These are phyloP conservation scores for Celastrina argiolus DNA, from an alignment of 2,888 invertebrate genomes.

Conservation along the genomic window DNA sequence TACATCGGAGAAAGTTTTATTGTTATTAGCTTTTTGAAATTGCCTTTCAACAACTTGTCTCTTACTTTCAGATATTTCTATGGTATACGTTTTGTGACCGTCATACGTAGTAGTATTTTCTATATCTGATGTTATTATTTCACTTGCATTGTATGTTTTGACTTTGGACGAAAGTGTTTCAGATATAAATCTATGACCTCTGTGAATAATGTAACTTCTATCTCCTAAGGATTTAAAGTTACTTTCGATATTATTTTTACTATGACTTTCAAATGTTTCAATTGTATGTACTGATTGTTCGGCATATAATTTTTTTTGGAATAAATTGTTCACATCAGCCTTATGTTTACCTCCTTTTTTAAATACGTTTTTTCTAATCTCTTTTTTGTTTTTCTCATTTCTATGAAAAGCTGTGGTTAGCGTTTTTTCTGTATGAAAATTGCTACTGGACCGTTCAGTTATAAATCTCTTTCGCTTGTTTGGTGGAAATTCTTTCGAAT, in stretches of 20 bases:
- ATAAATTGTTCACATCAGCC: slow-evolving; percentile 12
- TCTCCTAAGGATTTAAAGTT: not conserved
- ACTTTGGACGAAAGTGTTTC: not conserved
- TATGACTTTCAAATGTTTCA: slow-evolving; percentile 13
- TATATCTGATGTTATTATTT: not conserved
- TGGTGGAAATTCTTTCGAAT: slow-evolving; percentile 22
- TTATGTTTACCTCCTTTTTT: not conserved
- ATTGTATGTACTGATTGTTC: slow-evolving; percentile 1
- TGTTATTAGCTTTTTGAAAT: not conserved
- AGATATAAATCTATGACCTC: not conserved
- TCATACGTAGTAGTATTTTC: not conserved
- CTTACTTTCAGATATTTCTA: slow-evolving; percentile 18
- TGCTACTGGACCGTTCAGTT: slow-evolving; percentile 42
- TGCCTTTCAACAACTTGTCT: not conserved
- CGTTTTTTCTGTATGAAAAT: slow-evolving; percentile 37
- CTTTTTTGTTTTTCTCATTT: not conserved
- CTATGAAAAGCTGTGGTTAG: slow-evolving; percentile 12
- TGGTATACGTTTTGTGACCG: slow-evolving; percentile 21
- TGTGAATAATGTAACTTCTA: not conserved
- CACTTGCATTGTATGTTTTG: not conserved
- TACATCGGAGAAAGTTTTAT: not conserved
- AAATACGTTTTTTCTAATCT: not conserved
- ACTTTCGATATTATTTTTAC: not conserved
- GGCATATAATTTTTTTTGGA: not conserved
- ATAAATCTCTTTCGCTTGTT: slow-evolving; percentile 22